These are phyloP conservation scores for Polyodon spathula DNA, from an alignment of 2,113 vertebrate genomes.

Conservation along the genomic window DNA sequence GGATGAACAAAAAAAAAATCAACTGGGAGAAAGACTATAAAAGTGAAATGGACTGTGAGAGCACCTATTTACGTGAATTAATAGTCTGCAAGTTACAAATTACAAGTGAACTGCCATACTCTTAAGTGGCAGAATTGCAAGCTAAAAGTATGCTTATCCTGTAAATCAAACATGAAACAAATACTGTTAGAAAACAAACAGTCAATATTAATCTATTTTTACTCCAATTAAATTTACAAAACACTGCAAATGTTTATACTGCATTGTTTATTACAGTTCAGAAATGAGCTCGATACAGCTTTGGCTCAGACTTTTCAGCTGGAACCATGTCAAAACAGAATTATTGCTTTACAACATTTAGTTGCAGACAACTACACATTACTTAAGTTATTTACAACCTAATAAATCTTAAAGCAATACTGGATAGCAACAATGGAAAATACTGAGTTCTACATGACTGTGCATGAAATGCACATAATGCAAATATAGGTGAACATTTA, in stretches of 20 bases:
- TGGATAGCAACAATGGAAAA: not conserved
- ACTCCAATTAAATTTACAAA: not conserved
- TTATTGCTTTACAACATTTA: conserved; percentile 23
- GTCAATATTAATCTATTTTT: not conserved
- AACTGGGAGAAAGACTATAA: too few relatives aligned
- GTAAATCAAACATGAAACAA: too few relatives aligned
- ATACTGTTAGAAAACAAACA: not conserved
- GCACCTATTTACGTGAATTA: too few relatives aligned
- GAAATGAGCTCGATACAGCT: conserved; percentile 6
- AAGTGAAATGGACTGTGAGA: too few relatives aligned
- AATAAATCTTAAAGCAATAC: not conserved
- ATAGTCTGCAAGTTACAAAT: too few relatives aligned
- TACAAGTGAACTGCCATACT: too few relatives aligned
- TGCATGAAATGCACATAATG: too few relatives aligned
- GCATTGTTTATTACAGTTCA: conserved; percentile 31
- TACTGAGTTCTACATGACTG: not conserved
- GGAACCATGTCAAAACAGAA: conserved; percentile 11
- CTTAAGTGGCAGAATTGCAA: too few relatives aligned
- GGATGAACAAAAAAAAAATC: too few relatives aligned
- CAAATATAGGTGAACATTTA: not conserved
- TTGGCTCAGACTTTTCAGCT: conserved; percentile 11
- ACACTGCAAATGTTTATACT: conserved; percentile 26
- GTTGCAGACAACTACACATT: not conserved
- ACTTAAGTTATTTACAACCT: not conserved
- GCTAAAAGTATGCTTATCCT: too few relatives aligned